A percentile compares a stretch with the other conserved stretches of the same genome.
phyloP scores from a whole-genome alignment of 2,113 vertebrate genomes.

The Eurystomus gularis region DNA sequence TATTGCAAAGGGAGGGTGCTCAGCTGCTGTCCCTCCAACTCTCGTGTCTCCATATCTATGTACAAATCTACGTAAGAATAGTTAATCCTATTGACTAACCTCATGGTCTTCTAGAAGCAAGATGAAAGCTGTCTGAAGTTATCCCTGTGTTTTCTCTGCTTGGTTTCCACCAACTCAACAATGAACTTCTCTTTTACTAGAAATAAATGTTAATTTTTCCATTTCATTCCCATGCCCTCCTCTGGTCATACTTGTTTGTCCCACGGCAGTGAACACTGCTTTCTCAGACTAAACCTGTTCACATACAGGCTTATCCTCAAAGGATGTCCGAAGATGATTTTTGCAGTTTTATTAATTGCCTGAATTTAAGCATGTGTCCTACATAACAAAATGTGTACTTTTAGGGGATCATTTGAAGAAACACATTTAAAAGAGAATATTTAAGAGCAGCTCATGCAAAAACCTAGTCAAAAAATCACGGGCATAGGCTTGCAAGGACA shows the following conservation, averaged over 20 bases:
- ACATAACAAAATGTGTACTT: neutral
- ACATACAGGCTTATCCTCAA: neutral
- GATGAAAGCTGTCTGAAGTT: neutral
- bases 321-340: neutral
- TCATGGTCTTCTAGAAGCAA: neutral
- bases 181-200: neutral
- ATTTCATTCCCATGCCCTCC: neutral
- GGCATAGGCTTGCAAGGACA: neutral
- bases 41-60: neutral
- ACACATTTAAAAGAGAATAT: neutral
- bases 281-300: neutral
- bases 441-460: neutral
- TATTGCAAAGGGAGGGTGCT: neutral
- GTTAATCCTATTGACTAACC: slow-evolving; percentile 16
- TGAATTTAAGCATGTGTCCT: neutral
- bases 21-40: neutral
- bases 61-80: slow-evolving; percentile 9
- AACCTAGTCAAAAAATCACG: neutral
- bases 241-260: neutral
- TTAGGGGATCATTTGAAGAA: neutral
- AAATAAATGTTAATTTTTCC: neutral
- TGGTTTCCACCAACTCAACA: neutral
- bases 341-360: neutral
- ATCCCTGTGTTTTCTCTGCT: neutral
- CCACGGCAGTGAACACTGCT: neutral